Evolutionary conservation across 2,113 vertebrate genomes (phyloP).

Genomic region (Oryzias woworae): DNA sequence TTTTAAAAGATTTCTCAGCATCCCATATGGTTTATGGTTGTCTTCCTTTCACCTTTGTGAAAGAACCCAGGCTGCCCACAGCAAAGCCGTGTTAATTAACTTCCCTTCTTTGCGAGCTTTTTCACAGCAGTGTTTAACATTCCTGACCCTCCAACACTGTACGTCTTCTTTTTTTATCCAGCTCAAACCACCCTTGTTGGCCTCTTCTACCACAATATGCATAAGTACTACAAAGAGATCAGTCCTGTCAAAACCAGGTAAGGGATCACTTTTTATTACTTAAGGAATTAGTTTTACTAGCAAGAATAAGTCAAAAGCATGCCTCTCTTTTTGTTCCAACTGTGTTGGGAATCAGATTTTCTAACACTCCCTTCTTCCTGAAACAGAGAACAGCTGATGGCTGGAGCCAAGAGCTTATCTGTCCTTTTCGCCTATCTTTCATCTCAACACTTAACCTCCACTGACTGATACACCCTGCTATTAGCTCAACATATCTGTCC

Average conservation of each 20-base stretch:
- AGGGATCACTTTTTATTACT: conserved; percentile 36
- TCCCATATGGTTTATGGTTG: conserved; percentile 22
- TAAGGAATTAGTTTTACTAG: neutral
- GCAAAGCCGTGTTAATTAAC: conserved; percentile 72
- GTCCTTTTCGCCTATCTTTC: conserved; percentile 46
- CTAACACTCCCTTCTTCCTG: conserved; percentile 48
- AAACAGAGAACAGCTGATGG: conserved; percentile 25
- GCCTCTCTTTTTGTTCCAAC: conserved; percentile 24
- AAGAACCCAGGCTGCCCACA: conserved; percentile 51
- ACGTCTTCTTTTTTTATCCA: conserved; percentile 52
- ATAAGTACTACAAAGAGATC: conserved; percentile 84
- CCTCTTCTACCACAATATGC: conserved; percentile 90
- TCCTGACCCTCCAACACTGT: conserved; percentile 33
- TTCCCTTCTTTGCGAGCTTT: conserved; percentile 52
- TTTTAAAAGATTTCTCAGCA: conserved; percentile 59
- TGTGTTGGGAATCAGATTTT: conserved; percentile 33
- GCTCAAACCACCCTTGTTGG: conserved; percentile 91
- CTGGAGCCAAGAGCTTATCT: conserved; percentile 62
- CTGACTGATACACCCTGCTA: conserved; percentile 69
- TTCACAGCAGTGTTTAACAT: conserved; percentile 64
- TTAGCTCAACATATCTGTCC: conserved; percentile 33
- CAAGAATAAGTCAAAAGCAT: neutral
- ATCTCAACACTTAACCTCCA: conserved; percentile 57
- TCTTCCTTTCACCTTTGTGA: conserved; percentile 60
- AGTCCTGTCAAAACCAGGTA: conserved; percentile 85